Evolutionary conservation across 1,140 invertebrate species (phyloP), one percentile per base, ranked within the genome.

Genomic region (Lepidurus packardi): DNA sequence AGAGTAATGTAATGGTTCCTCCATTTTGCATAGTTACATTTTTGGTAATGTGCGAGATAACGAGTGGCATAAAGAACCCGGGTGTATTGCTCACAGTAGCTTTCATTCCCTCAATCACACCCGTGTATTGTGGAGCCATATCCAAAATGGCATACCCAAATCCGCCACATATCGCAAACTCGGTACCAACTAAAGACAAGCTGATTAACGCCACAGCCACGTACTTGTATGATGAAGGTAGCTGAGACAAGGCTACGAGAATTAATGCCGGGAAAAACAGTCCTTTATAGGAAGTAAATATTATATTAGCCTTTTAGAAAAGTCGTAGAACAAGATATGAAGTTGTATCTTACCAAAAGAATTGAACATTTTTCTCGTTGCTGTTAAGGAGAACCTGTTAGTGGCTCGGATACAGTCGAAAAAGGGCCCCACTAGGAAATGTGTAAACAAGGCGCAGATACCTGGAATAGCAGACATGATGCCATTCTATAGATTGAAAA

Each of bases 401-500:
- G 78, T 81, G 25, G 75, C 73, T 53, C 81, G 76, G n/a, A 83
- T 13, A 7, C 42, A 79, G 75, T 84, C 83, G 75, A 82, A 82
- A 41, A 83, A 21, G 1, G 43, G 78, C 13, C 82, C 83, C 73
- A 78, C 65, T 10, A 78, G 43, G 8, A 83, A 76, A 75, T 82
- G 82, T 1, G 82, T 45, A 10, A 81, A 43, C 10, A 83, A 47
- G 78, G 82, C 80, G 13, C 86, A 83, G 1, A 89, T 75, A 80
- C 89, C 90, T 3, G 89, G 89, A n/a, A 90, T 78, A 1, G 88
- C 85, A 7, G 89, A 87, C 45, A 89, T 82, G 74, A 89, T 82
- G 9, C 89, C 89, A 82, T 89, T 87, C 88, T 90, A 80, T 8
- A 24, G 25, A 10, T 74, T 77, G 73, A 53, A 77, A 25, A 74